Conservation (phyloP, 2,113 vertebrate species). For the Anser cygnoides region DNA sequence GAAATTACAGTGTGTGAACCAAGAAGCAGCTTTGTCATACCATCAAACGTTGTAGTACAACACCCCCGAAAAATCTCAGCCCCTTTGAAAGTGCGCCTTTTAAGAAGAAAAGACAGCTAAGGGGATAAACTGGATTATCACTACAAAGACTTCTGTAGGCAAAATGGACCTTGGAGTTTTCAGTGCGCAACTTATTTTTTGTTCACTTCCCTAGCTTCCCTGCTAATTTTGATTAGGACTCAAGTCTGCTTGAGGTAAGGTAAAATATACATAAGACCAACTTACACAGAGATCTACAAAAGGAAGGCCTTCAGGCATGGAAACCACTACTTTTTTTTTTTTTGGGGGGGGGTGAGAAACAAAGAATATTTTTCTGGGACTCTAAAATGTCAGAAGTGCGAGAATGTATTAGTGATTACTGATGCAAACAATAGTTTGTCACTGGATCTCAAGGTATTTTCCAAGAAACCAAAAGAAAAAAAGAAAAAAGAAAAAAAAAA, state of each 20-base stretch:
- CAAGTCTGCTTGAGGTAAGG: background rate
- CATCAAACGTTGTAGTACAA: background rate
- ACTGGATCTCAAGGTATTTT: background rate
- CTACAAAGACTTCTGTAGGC: background rate
- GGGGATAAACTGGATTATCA: background rate
- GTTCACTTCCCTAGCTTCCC: background rate
- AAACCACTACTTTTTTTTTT: background rate
- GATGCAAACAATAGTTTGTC: background rate
- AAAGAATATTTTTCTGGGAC: background rate
- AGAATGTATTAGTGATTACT: background rate
- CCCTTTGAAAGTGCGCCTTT: background rate
- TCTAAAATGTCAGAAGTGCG: background rate
- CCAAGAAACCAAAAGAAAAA: background rate
- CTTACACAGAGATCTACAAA: background rate
- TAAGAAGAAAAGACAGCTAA: background rate
- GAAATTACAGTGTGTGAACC: background rate
- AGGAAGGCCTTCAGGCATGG: background rate
- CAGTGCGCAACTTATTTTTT: background rate
- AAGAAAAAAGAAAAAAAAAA: background rate
- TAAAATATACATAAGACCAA: background rate
- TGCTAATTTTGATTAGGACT: background rate
- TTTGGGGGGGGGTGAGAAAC: background rate
- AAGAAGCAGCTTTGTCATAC: background rate
- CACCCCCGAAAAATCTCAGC: background rate
- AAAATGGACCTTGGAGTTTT: background rate